Evolutionary conservation across 2,888 invertebrate species (phyloP), one percentile per base, ranked within the genome.

Genomic region (Melanargia galathea): DNA sequence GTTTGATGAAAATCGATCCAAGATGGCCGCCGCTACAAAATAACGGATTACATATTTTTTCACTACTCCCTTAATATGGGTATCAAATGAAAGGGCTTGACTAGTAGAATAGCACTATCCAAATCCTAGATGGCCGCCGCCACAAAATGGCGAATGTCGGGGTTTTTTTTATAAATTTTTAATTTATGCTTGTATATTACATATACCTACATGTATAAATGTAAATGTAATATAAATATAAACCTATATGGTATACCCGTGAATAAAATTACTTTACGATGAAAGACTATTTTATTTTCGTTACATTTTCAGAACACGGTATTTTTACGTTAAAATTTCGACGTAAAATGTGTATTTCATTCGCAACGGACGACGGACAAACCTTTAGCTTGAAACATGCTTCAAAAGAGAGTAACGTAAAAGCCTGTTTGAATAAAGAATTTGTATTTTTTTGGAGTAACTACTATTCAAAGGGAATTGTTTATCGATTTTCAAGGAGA

Each of bases 371-470:
- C n/a, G n/a, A n/a, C n/a, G n/a, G n/a, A n/a, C n/a, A 26, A 48
- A 46, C 46, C 48, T 24, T 48, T 24, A 30, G 30, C 8, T 30
- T 30, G 2, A 5, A 30, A 30, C 30, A 7, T 18, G 18, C 33
- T 35, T 13, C 33, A 18, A 52, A 52, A 35, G 52, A 52, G 52
- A 11, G 18, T 43, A 30, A 33, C 33, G 35, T 52, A 20, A 52
- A 52, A 51, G 51, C 26, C 18, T 22, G 8, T 49, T 49, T 49
- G 35, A 52, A 30, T 49, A 30, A 26, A 49, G 26, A 49, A 49
- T 49, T 49, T 16, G 24, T 13, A 52, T 52, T 52, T 35, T 13
- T 35, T 13, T 35, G 20, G 18, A 18, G 20, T 20, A 20, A 35
- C 33, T 6, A 20, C 33, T 11, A 52, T 35, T 52, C 20, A 35